A percentile compares a stretch with the other conserved stretches of the same genome.
These are phyloP conservation scores for Mimumesa dahlbomi DNA, from an alignment of 2,888 invertebrate genomes.

Conservation along the genomic window DNA sequence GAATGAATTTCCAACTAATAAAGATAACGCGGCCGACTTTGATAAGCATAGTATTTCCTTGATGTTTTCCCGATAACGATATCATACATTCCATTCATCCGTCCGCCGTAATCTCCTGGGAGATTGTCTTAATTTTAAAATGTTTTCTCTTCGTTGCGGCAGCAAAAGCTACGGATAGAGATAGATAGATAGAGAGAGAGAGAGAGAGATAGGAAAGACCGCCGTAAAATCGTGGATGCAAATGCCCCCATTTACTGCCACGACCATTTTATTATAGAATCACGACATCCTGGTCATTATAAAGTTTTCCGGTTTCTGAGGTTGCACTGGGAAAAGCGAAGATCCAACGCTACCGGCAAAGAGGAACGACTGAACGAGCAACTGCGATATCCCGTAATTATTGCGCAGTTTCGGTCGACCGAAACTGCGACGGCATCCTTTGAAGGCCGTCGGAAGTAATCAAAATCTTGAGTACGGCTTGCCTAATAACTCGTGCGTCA, in stretches of 20 bases:
- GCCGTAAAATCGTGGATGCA: no score
- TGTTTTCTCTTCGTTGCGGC: no score
- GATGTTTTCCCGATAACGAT: no score
- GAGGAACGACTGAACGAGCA: not conserved
- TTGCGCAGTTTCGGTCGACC: conserved; percentile 52
- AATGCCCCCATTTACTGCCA: no score
- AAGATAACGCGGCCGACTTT: not conserved
- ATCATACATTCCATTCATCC: no score
- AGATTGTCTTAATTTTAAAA: no score
- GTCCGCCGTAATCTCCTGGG: no score
- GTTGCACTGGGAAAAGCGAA: not conserved
- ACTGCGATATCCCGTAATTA: conserved; percentile 60
- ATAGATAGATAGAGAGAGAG: no score
- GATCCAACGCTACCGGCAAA: not conserved
- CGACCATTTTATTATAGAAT: no score
- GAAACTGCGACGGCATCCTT: conserved; percentile 47
- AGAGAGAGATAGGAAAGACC: no score
- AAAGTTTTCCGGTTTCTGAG: conserved; percentile 16
- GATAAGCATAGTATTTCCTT: no score
- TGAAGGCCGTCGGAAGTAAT: conserved; percentile 67
- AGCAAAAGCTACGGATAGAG: no score
- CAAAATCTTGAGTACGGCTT: conserved; percentile 68
- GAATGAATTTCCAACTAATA: conserved; percentile 25
- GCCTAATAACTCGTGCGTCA: conserved; percentile 62
- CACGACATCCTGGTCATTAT: conserved; percentile 15